Conservation (phyloP, 2,113 vertebrate species). For the Toxotes jaculatrix region DNA sequence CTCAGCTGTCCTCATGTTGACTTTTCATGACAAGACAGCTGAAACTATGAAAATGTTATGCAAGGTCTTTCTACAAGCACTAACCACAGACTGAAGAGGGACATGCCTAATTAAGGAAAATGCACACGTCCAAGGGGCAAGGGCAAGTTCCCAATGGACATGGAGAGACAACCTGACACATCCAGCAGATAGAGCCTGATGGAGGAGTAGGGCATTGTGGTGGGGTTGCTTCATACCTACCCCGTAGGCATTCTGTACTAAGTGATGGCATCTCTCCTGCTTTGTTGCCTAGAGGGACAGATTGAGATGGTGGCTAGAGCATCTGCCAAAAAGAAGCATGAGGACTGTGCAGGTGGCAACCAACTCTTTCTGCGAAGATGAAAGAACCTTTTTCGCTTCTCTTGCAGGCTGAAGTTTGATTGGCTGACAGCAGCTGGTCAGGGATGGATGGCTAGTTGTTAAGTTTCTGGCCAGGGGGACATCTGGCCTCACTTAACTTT, state of each 20-base stretch:
- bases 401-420: neutral
- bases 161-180: no score
- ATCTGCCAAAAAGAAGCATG: neutral
- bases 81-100: neutral
- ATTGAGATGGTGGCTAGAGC: neutral
- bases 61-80: neutral
- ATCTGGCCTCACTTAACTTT: neutral
- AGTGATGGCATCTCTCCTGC: neutral
- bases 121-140: neutral
- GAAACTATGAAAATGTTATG: neutral
- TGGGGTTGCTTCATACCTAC: neutral
- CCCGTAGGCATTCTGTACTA: neutral
- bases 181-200: no score
- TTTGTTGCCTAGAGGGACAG: conserved; percentile 2
- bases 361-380: neutral
- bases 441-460: neutral
- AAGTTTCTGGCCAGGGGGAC: neutral
- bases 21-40: neutral
- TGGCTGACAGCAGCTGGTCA: neutral
- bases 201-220: no score
- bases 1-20: neutral
- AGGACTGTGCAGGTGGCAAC: neutral
- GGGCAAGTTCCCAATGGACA: neutral
- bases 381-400: neutral
- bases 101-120: neutral